Percentiles rank a stretch among this genome's conserved stretches.
Evolutionary conservation across 1,140 invertebrate genomes (phyloP).

Genomic region (Arctopsyche grandis): DNA sequence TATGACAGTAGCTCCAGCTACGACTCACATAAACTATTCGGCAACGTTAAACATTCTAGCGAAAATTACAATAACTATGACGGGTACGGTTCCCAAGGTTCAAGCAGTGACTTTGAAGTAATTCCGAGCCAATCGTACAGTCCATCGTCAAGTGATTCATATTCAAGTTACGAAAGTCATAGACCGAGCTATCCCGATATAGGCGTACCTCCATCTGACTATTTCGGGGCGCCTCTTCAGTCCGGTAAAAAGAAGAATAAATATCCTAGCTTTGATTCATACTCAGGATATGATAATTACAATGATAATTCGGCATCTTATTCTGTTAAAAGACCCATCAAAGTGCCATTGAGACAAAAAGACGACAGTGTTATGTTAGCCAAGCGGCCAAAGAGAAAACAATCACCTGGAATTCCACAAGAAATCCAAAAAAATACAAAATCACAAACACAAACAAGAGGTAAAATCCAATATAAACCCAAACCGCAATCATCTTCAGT

Average conservation of each 20-base stretch:
- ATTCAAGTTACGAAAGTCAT: constrained; percentile 42
- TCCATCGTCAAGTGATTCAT: constrained; percentile 32
- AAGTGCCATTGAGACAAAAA: constrained; percentile 55
- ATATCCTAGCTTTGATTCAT: constrained; percentile 41
- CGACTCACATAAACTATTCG: constrained; percentile 30
- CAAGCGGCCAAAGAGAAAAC: constrained; percentile 51
- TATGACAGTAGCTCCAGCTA: constrained; percentile 12
- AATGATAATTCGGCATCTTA: constrained; percentile 55
- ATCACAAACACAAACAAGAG: constrained; percentile 55
- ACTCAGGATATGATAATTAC: constrained; percentile 31
- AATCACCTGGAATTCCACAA: background rate
- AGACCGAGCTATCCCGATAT: constrained; percentile 49
- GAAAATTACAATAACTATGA: constrained; percentile 4
- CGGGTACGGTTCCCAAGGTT: constrained; percentile 13
- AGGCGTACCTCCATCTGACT: constrained; percentile 43
- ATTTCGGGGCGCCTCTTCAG: constrained; percentile 42
- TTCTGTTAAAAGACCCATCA: constrained; percentile 46
- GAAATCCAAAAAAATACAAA: constrained; percentile 42
- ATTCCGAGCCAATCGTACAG: constrained; percentile 36
- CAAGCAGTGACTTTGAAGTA: background rate
- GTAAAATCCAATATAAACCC: constrained; percentile 49
- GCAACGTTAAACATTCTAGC: constrained; percentile 23
- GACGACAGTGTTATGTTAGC: constrained; percentile 54
- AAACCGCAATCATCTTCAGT: constrained; percentile 56
- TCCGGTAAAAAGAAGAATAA: constrained; percentile 2